Base-by-base conservation (phyloP, 1,140 invertebrate genomes). In the Delia radicum region DNA sequence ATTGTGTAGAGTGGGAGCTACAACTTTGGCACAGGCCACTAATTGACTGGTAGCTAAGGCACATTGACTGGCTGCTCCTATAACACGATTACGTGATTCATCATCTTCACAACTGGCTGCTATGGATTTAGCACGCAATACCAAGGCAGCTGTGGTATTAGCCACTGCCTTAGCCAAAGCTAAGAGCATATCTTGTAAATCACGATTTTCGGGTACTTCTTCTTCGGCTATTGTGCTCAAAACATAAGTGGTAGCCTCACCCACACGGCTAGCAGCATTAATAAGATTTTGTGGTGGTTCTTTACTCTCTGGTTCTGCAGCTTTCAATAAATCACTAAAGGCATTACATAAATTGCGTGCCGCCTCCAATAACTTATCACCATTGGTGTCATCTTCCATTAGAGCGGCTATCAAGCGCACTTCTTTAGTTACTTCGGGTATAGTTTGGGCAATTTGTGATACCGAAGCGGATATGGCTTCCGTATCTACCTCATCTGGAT, bases 391-490 rank as follows among this genome's bases (percentile, higher is more conserved):
- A 76, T 98, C 96, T 55, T 94, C 93, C 91, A 98, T 96, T 0
- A 99, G 88, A 0, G 97, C 96, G 8, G 98, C 97, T 78, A 99
- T 94, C 90, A 98, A 94, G 75, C 94, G 92, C 1, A 99, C 96
- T 63, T 91, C 96, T 81, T 96, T 95, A 0, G 96, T 96, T 89
- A 99, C 96, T 87, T 99, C 96, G 0, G 97, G 96, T 75, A 99
- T 89, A 81, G 98, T 99, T 74, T 93, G 96, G 8, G 97, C 95
- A 79, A 99, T 99, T 28, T 97, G 98, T 8, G 95, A 96, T 75
- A 99, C 97, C 7, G 98, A 98, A 0, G 96, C 95, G 0, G 97
- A 97, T 2, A 99, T 95, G 12, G 96, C 95, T n/a, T 94, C 95
- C 82, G 96, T 95, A 87, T 99, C 97, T 4, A 95, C 92, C 78